Conservation (phyloP, 2,888 invertebrate genomes). For the Acrocera orbiculus region DNA sequence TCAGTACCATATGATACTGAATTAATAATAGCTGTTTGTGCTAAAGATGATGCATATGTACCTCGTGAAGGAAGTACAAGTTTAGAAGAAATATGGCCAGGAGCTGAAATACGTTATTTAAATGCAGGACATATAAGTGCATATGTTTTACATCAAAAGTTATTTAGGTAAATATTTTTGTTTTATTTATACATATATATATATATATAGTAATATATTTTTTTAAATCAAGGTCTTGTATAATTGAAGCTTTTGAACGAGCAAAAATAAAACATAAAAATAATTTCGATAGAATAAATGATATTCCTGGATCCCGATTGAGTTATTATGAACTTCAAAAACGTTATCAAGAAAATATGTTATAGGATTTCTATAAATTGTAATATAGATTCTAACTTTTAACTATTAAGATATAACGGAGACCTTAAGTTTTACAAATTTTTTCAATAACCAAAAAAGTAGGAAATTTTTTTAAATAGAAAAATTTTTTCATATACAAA, state of each 20-base stretch:
- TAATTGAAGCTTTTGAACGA: constrained; percentile 56
- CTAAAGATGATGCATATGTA: constrained; percentile 77
- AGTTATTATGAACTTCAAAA: constrained; percentile 20
- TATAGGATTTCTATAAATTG: too few species aligned
- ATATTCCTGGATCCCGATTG: constrained; percentile 15
- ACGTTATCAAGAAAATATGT: too few species aligned
- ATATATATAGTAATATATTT: neutral
- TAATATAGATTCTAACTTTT: too few species aligned
- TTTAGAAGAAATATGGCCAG: constrained; percentile 84
- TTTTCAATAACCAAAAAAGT: too few species aligned
- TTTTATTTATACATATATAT: neutral
- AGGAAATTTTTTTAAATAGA: too few species aligned
- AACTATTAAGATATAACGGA: too few species aligned
- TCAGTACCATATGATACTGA: constrained; percentile 73
- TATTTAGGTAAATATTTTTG: constrained; percentile 56
- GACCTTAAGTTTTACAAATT: too few species aligned
- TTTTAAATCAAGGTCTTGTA: constrained; percentile 49
- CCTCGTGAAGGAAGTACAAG: constrained; percentile 68
- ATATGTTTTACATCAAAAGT: constrained; percentile 68
- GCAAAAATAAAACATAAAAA: constrained; percentile 39
- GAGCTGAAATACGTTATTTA: constrained; percentile 70
- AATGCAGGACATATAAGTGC: constrained; percentile 82
- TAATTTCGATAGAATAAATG: constrained; percentile 7
- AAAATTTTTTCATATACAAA: too few species aligned
- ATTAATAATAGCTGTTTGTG: constrained; percentile 79